A percentile compares a stretch with the other conserved stretches of the same genome.
These are phyloP conservation scores for Trichoplusia ni DNA, from an alignment of 1,140 invertebrate genomes.

Conservation along the genomic window DNA sequence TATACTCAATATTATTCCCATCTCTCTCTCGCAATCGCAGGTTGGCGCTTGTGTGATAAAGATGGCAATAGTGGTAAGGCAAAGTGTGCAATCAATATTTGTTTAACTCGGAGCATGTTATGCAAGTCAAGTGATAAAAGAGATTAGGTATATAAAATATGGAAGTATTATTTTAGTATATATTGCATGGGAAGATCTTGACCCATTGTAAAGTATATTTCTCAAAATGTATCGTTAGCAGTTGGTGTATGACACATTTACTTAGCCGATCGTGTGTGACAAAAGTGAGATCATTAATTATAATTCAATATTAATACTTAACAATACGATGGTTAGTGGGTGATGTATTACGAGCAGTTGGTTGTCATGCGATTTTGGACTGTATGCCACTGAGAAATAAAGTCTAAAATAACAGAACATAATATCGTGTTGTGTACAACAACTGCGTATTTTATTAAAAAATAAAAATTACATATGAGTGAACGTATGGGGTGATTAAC, in stretches of 20 bases:
- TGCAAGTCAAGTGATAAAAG: not conserved
- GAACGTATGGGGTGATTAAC: slow-evolving; percentile 14
- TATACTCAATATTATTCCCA: too few relatives aligned
- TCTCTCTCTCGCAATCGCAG: too few relatives aligned
- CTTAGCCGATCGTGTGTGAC: slow-evolving; percentile 63
- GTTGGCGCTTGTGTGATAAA: too few relatives aligned
- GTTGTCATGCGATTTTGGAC: slow-evolving; percentile 34
- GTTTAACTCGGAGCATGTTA: too few relatives aligned
- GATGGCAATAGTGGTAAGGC: too few relatives aligned
- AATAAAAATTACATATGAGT: slow-evolving; percentile 23
- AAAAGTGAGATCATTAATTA: slow-evolving; percentile 79
- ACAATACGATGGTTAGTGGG: slow-evolving; percentile 70
- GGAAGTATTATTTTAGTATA: not conserved
- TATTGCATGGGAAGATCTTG: not conserved
- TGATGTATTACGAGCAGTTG: slow-evolving; percentile 41
- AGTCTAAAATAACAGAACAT: slow-evolving; percentile 29
- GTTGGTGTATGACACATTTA: slow-evolving; percentile 58
- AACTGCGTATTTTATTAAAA: slow-evolving; percentile 21
- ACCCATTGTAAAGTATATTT: slow-evolving; percentile 16
- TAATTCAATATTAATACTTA: slow-evolving; percentile 79
- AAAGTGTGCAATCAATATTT: not conserved
- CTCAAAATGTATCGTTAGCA: slow-evolving; percentile 20
- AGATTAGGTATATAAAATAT: not conserved
- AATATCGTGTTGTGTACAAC: slow-evolving; percentile 22
- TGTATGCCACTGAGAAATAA: not conserved